Evolutionary conservation across 2,797 vertebrate species (phyloP).

Genomic region (Tinamus major): DNA sequence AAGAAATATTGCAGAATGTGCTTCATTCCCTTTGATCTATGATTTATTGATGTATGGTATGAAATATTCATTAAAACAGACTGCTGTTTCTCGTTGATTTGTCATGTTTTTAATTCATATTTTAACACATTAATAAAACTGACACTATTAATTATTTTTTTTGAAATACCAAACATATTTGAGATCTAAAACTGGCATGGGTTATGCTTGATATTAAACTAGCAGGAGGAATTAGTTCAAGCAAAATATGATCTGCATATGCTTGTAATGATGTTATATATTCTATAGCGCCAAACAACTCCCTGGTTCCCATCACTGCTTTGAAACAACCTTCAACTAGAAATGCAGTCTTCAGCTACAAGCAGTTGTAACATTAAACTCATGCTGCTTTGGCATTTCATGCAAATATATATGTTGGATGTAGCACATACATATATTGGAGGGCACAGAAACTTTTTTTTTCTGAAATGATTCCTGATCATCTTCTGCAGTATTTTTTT

Average conservation of each 20-base stretch:
- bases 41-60: slow-evolving; percentile 77
- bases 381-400: slow-evolving; percentile 25
- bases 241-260: slow-evolving; percentile 57
- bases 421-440: neutral
- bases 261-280: slow-evolving; percentile 43
- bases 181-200: slow-evolving; percentile 53
- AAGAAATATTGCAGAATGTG: slow-evolving; percentile 36
- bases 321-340: slow-evolving; percentile 62
- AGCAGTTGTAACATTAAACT: slow-evolving; percentile 37
- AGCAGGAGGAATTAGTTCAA: slow-evolving; percentile 53
- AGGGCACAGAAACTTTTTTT: slow-evolving; percentile 17
- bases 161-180: slow-evolving; percentile 72
- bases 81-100: slow-evolving; percentile 78
- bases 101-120: slow-evolving; percentile 83
- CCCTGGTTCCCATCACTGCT: slow-evolving; percentile 44
- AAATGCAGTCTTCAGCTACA: slow-evolving; percentile 41
- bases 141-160: slow-evolving; percentile 80
- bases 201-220: slow-evolving; percentile 41
- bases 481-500: neutral
- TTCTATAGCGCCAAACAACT: slow-evolving; percentile 46
- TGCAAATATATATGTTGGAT: neutral
- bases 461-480: neutral
- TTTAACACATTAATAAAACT: slow-evolving; percentile 83
- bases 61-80: slow-evolving; percentile 84
- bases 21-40: slow-evolving; percentile 74